Evolutionary conservation across 2,888 invertebrate species (phyloP), one percentile per base, ranked within the genome.

Genomic region (Yponomeuta sedellus): DNA sequence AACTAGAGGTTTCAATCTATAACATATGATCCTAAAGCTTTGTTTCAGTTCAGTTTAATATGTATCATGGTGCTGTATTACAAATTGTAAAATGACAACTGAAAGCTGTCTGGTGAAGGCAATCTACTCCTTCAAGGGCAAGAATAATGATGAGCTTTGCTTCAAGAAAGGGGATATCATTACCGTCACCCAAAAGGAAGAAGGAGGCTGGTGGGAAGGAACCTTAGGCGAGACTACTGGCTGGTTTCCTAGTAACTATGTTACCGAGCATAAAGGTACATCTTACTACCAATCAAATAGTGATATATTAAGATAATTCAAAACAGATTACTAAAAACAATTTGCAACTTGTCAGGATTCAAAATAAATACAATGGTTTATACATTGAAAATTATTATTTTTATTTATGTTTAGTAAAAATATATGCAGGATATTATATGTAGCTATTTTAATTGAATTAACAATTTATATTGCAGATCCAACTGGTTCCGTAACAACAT

Each of bases 191-290:
- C 99, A 99, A 86, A 94, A 94, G 68, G 96, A 97, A 78, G 98
- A 99, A 78, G 99, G 98, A 66, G 99, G 99, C 61, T 99, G 99
- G 99, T 99, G 99, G 99, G 99, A 99, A 92, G 99, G 99, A 16
- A 99, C 99, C 10, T 91, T 99, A 64, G 94, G 95, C 69, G 98
- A 97, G 73, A 97, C 96, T 82, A 99, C 99, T 70, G 99, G 98
- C 77, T 99, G 99, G 99, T 99, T 99, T 92, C 99, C 99, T 69
- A 97, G 97, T 80, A 99, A 99, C 90, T 99, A 98, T 93, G 98
- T 98, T 69, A 96, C 96, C 79, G 98, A 98, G 87, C 94, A 94
- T 81, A 96, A 96, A 92, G 92, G 94, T 92, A 82, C 83, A 52
- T 52, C 12, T 16, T 16, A 52, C 16, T 12, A 16, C 16, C 44